Evolutionary conservation across 2,888 invertebrate species (phyloP).

Genomic region (Amiota mariae): DNA sequence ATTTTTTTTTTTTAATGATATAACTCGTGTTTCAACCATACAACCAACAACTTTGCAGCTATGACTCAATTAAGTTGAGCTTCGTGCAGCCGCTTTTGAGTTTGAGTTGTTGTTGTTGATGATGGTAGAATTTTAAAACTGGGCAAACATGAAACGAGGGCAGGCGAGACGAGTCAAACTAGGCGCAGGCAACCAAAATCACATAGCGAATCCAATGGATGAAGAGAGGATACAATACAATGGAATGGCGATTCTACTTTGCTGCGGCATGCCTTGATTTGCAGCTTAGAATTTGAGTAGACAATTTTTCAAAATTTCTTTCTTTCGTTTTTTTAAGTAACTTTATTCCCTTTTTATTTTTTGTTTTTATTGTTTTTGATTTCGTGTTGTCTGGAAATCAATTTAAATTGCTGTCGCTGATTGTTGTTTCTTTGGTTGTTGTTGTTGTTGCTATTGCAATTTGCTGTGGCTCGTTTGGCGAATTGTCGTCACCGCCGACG

Average conservation of each 20-base stretch:
- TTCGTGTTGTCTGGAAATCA: constrained; percentile 26
- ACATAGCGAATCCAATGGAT: too few relatives aligned
- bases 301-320: constrained; percentile 44
- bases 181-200: not conserved
- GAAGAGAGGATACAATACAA: too few relatives aligned
- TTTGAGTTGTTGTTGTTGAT: too few relatives aligned
- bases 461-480: not conserved
- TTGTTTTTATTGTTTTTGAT: constrained; percentile 45
- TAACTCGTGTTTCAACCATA: constrained; percentile 11
- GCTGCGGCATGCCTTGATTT: constrained; percentile 16
- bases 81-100: not conserved
- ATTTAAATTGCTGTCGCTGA: constrained; percentile 23
- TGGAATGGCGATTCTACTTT: not conserved
- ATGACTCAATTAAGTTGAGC: constrained; percentile 41
- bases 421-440: constrained; percentile 12
- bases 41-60: constrained; percentile 13
- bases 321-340: constrained; percentile 37
- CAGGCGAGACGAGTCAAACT: not conserved
- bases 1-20: constrained; percentile 24
- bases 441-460: constrained; percentile 15
- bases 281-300: constrained; percentile 18
- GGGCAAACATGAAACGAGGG: too few relatives aligned
- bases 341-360: constrained; percentile 35
- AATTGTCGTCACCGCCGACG: constrained; percentile 14
- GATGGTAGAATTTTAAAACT: too few relatives aligned